A percentile compares a stretch with the other conserved stretches of the same genome.
Conservation (phyloP, 2,113 vertebrate genomes). For the Burhinus bistriatus region DNA sequence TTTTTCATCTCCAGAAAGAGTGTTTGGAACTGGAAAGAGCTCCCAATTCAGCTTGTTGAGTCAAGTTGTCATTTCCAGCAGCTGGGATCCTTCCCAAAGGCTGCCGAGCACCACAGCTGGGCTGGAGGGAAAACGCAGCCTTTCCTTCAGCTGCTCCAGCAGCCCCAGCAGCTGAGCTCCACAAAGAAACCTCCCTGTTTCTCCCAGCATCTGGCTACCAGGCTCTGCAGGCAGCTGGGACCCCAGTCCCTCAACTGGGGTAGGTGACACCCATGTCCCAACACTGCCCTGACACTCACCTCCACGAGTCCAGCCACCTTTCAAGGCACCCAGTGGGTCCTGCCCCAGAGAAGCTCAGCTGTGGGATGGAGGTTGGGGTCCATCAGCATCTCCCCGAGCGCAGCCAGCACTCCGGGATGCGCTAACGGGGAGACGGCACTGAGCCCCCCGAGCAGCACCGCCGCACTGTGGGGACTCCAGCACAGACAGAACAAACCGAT, state of each 20-base stretch:
- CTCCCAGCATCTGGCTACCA: background rate
- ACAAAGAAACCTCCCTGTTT: background rate
- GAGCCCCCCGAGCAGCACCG: rapidly evolving
- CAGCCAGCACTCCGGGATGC: background rate
- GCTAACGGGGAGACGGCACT: rapidly evolving
- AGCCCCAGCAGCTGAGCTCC: background rate
- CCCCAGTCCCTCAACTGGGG: rapidly evolving
- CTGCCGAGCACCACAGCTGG: slow-evolving; percentile 15
- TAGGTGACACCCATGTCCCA: background rate
- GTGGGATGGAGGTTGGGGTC: background rate
- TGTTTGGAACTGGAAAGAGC: slow-evolving; percentile 6
- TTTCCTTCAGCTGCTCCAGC: background rate
- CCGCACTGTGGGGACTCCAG: background rate
- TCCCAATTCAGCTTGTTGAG: slow-evolving; percentile 18
- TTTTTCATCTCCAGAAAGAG: slow-evolving; percentile 12
- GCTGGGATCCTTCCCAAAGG: slow-evolving; percentile 37
- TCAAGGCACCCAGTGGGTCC: background rate
- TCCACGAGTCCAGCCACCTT: rapidly evolving
- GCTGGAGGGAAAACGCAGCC: background rate
- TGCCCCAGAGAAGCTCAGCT: background rate
- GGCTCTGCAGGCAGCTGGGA: background rate
- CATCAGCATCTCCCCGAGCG: background rate
- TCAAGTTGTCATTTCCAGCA: slow-evolving; percentile 28
- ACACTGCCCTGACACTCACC: rapidly evolving
- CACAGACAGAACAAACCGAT: background rate